A percentile compares a stretch with the other conserved stretches of the same genome.
Conservation (phyloP, 2,113 vertebrate species). For the Ahaetulla prasina region DNA sequence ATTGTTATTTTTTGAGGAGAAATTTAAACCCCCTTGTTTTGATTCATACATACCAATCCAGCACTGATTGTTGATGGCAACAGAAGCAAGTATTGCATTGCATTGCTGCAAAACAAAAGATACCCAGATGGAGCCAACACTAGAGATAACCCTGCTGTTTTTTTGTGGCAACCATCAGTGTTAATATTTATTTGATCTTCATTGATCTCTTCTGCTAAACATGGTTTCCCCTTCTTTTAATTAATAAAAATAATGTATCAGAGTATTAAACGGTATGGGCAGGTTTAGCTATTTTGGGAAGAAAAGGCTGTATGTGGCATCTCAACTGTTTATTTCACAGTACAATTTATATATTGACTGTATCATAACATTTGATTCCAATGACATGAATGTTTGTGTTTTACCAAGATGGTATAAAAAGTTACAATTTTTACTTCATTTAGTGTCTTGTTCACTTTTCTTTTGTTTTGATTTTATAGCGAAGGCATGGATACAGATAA, state of each 20-base stretch:
- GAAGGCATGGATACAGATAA: conserved; percentile 98
- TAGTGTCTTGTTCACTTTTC: conserved; percentile 9
- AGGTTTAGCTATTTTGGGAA: not conserved
- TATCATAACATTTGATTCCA: not conserved
- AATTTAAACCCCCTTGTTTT: not conserved
- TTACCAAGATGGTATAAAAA: not conserved
- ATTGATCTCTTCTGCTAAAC: not conserved
- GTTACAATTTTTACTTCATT: not conserved
- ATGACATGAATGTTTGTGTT: not conserved
- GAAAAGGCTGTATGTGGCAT: not conserved
- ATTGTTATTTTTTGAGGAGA: not conserved
- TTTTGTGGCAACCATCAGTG: not conserved
- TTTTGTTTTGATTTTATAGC: conserved; percentile 65
- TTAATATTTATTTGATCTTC: not conserved
- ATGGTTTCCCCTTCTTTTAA: not conserved
- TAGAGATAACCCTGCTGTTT: not conserved
- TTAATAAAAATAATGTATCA: not conserved
- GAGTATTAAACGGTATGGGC: not conserved
- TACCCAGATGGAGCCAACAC: not conserved
- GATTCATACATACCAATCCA: not conserved
- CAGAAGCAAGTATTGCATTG: not conserved
- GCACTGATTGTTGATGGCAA: not conserved
- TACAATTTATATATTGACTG: not conserved
- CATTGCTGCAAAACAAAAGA: not conserved
- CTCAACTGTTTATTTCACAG: not conserved